Evolutionary conservation across 2,888 invertebrate genomes (phyloP).

Genomic region (Plemyria rubiginata): DNA sequence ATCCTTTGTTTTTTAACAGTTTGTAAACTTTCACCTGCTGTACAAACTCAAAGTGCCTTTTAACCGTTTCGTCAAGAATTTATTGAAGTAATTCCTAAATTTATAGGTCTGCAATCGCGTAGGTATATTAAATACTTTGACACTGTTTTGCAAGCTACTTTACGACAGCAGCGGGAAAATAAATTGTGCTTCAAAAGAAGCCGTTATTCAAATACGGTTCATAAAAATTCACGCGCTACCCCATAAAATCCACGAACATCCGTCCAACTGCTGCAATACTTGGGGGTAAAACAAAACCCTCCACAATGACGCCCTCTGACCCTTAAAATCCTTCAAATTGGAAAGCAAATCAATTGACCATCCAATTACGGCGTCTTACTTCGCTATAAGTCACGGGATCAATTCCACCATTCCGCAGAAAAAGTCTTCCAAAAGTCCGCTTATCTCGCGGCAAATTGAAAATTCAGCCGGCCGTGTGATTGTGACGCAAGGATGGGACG

Average conservation of each 20-base stretch:
- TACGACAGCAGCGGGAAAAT: constrained; percentile 10
- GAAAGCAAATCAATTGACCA: constrained; percentile 75
- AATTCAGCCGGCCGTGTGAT: constrained; percentile 82
- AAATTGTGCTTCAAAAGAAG: constrained; percentile 21
- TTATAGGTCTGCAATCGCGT: constrained; percentile 15
- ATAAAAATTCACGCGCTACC: constrained; percentile 32
- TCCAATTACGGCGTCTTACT: constrained; percentile 72
- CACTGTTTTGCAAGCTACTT: constrained; percentile 14
- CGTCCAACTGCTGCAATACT: constrained; percentile 35
- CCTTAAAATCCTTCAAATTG: constrained; percentile 57
- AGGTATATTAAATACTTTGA: constrained; percentile 12
- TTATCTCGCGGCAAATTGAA: constrained; percentile 85
- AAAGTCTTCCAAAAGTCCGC: constrained; percentile 80
- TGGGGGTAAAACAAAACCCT: constrained; percentile 23
- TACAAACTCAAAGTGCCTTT: constrained; percentile 11
- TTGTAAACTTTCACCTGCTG: constrained; percentile 12
- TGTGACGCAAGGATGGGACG: constrained; percentile 78
- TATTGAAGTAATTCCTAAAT: constrained; percentile 24
- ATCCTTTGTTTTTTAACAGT: neutral
- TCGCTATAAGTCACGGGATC: constrained; percentile 82
- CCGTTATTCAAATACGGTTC: constrained; percentile 31
- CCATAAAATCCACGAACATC: constrained; percentile 36
- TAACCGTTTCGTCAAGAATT: constrained; percentile 15
- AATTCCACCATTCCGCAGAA: constrained; percentile 81
- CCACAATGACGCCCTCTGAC: constrained; percentile 19